Evolutionary conservation across 2,797 vertebrate genomes (phyloP).

Genomic region (Girardinus metallicus): DNA sequence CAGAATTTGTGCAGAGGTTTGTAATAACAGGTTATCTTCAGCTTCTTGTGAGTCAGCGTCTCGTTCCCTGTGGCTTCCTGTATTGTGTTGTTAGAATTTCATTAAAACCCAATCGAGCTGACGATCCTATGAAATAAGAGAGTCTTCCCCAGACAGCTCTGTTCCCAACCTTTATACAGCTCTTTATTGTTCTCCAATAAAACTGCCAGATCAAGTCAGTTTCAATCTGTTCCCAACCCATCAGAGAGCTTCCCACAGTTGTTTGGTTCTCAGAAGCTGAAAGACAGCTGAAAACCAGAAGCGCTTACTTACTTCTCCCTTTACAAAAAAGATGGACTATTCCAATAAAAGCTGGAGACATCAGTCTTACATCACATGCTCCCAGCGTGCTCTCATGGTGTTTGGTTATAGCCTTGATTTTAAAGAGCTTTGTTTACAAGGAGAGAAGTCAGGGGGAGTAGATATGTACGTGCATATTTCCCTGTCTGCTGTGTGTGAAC

Average conservation of each 20-base stretch:
- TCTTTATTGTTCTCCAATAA: slow-evolving; percentile 32
- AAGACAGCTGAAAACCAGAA: slow-evolving; percentile 13
- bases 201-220: slow-evolving; percentile 10
- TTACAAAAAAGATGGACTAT: slow-evolving; percentile 22
- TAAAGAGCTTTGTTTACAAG: slow-evolving; percentile 59
- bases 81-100: slow-evolving; percentile 53
- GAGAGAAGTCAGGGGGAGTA: slow-evolving; percentile 49
- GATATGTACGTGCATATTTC: slow-evolving; percentile 76
- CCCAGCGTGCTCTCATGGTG: slow-evolving; percentile 48
- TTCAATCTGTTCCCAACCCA: slow-evolving; percentile 8
- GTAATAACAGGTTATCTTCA: slow-evolving; percentile 71
- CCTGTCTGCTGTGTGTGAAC: slow-evolving; percentile 76
- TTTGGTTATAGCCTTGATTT: slow-evolving; percentile 40
- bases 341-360: slow-evolving; percentile 48
- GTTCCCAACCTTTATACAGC: slow-evolving; percentile 35
- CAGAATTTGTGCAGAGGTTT: slow-evolving; percentile 43
- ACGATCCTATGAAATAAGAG: slow-evolving; percentile 36
- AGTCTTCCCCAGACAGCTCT: slow-evolving; percentile 13
- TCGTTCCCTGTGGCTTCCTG: slow-evolving; percentile 46
- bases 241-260: background rate
- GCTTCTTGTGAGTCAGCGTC: slow-evolving; percentile 46
- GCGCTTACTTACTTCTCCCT: slow-evolving; percentile 17
- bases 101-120: slow-evolving; percentile 19
- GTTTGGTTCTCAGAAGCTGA: slow-evolving; percentile 9
- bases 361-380: slow-evolving; percentile 57